Evolutionary conservation across 2,888 invertebrate genomes (phyloP).

Genomic region (Scaptomyza parva): DNA sequence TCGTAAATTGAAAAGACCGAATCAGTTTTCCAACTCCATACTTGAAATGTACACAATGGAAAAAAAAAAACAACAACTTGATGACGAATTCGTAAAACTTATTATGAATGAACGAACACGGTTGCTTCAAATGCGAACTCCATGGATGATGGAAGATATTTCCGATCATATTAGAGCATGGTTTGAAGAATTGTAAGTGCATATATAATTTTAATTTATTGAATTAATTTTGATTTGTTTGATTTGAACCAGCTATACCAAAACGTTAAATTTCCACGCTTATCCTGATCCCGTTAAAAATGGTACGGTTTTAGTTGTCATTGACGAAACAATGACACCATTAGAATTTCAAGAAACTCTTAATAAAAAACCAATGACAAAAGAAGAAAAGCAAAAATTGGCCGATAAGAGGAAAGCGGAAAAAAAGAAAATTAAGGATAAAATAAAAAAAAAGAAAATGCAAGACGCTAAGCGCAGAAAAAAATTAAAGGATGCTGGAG

Average conservation of each 20-base stretch:
- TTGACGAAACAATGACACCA: slow-evolving; percentile 84
- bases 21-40: slow-evolving; percentile 49
- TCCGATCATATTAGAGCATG: slow-evolving; percentile 90
- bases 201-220: no score
- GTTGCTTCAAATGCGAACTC: slow-evolving; percentile 85
- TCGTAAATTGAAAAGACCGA: slow-evolving; percentile 44
- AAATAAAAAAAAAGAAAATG: slow-evolving; percentile 61
- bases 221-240: neutral
- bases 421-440: slow-evolving; percentile 73
- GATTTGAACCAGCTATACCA: slow-evolving; percentile 70
- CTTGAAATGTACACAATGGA: slow-evolving; percentile 73
- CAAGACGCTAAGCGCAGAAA: slow-evolving; percentile 73
- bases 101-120: slow-evolving; percentile 85
- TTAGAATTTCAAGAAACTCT: slow-evolving; percentile 81
- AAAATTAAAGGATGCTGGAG: slow-evolving; percentile 71
- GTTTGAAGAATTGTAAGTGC: slow-evolving; percentile 88
- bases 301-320: slow-evolving; percentile 85
- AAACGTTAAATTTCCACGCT: slow-evolving; percentile 84
- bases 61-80: slow-evolving; percentile 60
- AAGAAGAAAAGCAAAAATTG: slow-evolving; percentile 81
- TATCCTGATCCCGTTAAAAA: slow-evolving; percentile 85
- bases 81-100: slow-evolving; percentile 81
- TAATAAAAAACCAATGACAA: slow-evolving; percentile 69
- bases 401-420: slow-evolving; percentile 58
- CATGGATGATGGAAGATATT: slow-evolving; percentile 89